A percentile compares a stretch with the other conserved stretches of the same genome.
Conservation (phyloP, 2,113 vertebrate genomes). For the Brienomyrus longianalis region DNA sequence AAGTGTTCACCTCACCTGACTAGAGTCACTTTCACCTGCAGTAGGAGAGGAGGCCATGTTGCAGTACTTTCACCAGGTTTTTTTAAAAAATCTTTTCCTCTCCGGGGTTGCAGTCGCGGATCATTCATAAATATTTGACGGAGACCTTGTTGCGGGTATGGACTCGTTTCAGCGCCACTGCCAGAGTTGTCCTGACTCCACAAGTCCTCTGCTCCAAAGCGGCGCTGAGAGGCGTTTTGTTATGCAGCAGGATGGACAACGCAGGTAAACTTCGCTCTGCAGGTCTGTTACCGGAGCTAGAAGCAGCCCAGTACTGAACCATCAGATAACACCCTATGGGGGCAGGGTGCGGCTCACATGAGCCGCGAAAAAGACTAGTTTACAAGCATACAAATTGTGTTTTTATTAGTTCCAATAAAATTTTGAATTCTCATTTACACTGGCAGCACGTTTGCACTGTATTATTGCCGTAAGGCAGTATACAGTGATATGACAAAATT, state of each 20-base stretch:
- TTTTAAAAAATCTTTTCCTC: not conserved
- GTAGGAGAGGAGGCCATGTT: conserved; percentile 39
- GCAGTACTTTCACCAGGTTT: conserved; percentile 19
- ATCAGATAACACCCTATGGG: conserved; percentile 10
- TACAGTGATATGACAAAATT: not conserved
- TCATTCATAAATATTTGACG: conserved; percentile 20
- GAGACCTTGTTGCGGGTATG: not conserved
- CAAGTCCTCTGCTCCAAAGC: not conserved
- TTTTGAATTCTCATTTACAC: not conserved
- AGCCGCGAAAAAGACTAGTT: not conserved
- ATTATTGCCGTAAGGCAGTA: not conserved
- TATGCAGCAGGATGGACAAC: not conserved
- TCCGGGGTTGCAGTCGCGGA: conserved; percentile 4
- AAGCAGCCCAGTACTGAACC: not conserved
- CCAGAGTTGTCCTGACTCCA: not conserved
- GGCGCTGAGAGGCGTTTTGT: not conserved
- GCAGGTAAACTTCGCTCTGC: not conserved
- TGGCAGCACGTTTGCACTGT: not conserved
- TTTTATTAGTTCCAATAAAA: not conserved
- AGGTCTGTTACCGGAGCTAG: not conserved
- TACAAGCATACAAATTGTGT: not conserved
- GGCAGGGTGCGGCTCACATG: not conserved
- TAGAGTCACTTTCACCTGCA: conserved; percentile 32
- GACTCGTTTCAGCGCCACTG: not conserved
- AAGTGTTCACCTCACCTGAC: conserved; percentile 31